These are phyloP conservation scores for Dolichotis patagonum DNA, from an alignment of 2,113 vertebrate species.

Conservation along the genomic window DNA sequence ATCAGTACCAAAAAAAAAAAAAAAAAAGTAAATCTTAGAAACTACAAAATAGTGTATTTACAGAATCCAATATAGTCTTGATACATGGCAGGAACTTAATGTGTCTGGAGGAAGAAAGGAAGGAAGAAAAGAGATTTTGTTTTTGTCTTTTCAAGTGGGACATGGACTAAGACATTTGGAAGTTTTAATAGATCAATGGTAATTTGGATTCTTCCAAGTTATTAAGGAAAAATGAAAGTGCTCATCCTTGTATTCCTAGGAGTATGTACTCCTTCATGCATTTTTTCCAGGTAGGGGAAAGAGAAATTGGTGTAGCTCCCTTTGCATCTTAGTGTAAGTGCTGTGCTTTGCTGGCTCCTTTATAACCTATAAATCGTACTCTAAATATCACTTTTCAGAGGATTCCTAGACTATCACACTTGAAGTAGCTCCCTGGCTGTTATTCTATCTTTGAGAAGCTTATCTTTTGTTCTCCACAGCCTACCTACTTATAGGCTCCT, in stretches of 20 bases:
- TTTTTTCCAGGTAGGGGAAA: neutral
- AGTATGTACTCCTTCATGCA: neutral
- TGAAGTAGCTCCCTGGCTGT: neutral
- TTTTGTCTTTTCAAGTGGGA: neutral
- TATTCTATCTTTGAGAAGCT: neutral
- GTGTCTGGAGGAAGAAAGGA: neutral
- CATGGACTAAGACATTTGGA: neutral
- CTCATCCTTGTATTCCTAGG: neutral
- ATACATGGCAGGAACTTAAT: neutral
- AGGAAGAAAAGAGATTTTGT: neutral
- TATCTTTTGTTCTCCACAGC: neutral
- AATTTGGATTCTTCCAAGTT: neutral
- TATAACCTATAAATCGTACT: neutral
- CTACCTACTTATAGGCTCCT: neutral
- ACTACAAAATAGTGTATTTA: neutral
- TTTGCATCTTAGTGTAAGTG: neutral
- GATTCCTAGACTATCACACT: neutral
- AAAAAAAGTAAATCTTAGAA: neutral
- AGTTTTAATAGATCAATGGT: neutral
- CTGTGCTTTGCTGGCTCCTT: fast-evolving
- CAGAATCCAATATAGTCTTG: neutral
- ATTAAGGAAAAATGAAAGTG: neutral
- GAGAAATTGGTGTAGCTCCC: neutral
- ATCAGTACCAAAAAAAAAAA: too few relatives aligned
- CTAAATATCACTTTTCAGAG: neutral